phyloP scores from a whole-genome alignment of 2,797 vertebrate genomes.

The Melanotaenia parkinsoni region DNA sequence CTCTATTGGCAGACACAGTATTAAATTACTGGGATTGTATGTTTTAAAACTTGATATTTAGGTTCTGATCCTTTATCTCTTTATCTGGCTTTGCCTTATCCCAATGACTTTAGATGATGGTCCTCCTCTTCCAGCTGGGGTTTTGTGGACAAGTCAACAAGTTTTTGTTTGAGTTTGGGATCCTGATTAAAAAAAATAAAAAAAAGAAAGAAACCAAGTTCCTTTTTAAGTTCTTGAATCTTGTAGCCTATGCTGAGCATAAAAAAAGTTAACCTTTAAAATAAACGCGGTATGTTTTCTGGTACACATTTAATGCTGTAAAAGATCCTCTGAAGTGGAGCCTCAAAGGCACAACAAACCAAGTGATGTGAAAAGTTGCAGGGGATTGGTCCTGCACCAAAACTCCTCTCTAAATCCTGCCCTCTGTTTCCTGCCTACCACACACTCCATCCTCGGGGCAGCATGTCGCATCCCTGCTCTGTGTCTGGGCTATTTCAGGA shows the following conservation, averaged over 20 bases:
- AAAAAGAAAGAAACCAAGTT: too few relatives aligned
- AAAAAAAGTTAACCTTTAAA: constrained; percentile 28
- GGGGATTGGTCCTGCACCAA: constrained; percentile 10
- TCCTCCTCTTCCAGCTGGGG: too few relatives aligned
- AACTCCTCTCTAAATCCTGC: constrained; percentile 1
- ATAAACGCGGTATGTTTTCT: background rate
- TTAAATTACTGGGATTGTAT: too few relatives aligned
- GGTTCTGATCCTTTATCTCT: too few relatives aligned
- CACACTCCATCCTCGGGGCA: constrained; percentile 31
- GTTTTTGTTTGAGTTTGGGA: too few relatives aligned
- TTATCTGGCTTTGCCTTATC: too few relatives aligned
- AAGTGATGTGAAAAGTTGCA: constrained; percentile 4
- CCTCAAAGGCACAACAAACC: constrained; percentile 24
- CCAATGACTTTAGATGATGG: too few relatives aligned
- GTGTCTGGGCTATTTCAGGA: constrained; percentile 62
- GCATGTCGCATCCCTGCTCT: constrained; percentile 43
- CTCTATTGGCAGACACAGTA: too few relatives aligned
- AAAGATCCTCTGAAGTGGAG: constrained; percentile 2
- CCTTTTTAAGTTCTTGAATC: background rate
- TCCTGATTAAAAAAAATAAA: too few relatives aligned
- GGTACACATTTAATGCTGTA: constrained; percentile 8
- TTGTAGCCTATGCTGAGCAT: constrained; percentile 9
- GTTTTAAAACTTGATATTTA: too few relatives aligned
- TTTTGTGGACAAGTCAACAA: too few relatives aligned
- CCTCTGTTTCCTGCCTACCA: constrained; percentile 8